These are phyloP conservation scores for Enteromius viviparus DNA, from an alignment of 2,797 vertebrate genomes.

Conservation along the genomic window DNA sequence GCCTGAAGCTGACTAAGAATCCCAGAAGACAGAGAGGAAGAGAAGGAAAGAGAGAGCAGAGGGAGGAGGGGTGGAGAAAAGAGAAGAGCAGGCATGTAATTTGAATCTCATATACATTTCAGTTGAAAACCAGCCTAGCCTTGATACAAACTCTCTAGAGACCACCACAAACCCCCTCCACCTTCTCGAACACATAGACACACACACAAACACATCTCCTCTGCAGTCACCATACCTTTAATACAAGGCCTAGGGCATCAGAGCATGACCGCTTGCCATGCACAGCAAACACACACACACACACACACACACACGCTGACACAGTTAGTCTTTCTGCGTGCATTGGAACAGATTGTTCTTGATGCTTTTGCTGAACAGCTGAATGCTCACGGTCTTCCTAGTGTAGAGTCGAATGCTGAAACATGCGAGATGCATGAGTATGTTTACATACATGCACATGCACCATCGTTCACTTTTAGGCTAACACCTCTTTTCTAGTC, in stretches of 20 bases:
- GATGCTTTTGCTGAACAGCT: conserved; percentile 63
- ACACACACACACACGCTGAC: conserved; percentile 34
- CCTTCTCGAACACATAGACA: conserved; percentile 23
- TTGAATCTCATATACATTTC: conserved; percentile 84
- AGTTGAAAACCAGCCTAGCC: conserved; percentile 80
- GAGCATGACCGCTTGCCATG: conserved; percentile 29
- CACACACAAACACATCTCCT: conserved; percentile 34
- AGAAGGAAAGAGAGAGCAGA: conserved; percentile 53
- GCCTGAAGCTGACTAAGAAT: conserved; percentile 71
- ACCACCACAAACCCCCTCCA: conserved; percentile 57
- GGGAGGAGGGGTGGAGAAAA: conserved; percentile 53
- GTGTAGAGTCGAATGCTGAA: conserved; percentile 44
- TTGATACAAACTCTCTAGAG: conserved; percentile 76
- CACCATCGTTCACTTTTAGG: conserved; percentile 12
- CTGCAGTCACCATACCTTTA: conserved; percentile 51
- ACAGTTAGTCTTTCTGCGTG: conserved; percentile 43
- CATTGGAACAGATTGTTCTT: conserved; percentile 67
- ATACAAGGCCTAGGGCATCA: conserved; percentile 52
- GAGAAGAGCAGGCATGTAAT: conserved; percentile 70
- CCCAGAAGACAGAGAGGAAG: conserved; percentile 70
- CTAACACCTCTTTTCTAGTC: not conserved
- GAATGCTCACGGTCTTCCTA: conserved; percentile 67
- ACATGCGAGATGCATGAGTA: conserved; percentile 1
- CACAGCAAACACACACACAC: conserved; percentile 37
- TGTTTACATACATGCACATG: not conserved